Base-by-base conservation (phyloP, 2,888 invertebrate species). In the Dexiosoma caninum region DNA sequence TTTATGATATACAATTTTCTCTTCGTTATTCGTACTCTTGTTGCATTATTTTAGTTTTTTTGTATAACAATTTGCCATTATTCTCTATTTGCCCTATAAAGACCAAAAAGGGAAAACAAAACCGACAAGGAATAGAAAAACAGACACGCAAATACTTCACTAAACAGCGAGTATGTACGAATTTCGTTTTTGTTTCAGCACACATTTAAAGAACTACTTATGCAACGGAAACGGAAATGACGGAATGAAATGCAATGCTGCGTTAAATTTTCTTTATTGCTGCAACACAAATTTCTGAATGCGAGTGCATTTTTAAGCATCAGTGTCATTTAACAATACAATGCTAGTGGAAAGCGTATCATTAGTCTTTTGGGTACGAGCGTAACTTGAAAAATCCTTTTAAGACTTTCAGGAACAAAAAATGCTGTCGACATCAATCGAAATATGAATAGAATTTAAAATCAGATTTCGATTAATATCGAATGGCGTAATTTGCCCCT, bases 1-100 rank as follows among this genome's bases (percentile, higher is more conserved):
- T 83, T 84, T 84, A 84, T 83, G 83, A 82, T 82, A 78, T 71
- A 83, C 83, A 82, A 82, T 83, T 82, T 83, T 55, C 66, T 66
- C 64, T 64, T 66, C 19, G 60, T 51, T 76, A 55, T n/a, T 35
- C 12, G 14, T 30, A 64, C 30, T 59, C 30, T 67, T 70, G 46
- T 57, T 62, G 49, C 57, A 72, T 49, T 49, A 80, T 74, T 81
- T 59, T 8, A 62, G 72, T 77, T 67, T n/a, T n/a, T n/a, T 77
- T 81, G 53, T 80, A 59, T 80, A 70, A 80, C 78, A 79, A 79
- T 79, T 79, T 75, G 64, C 74, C 51, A 70, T 75, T 67, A 67
- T 67, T 59, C 59, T 75, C 30, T 57, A 42, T 67, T 67, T 75
- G 75, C 75, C 51, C 67, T 67, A 67, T 75, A 75, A 67, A 75